Evolutionary conservation across 2,888 invertebrate species (phyloP).

Genomic region (Nineta flava): DNA sequence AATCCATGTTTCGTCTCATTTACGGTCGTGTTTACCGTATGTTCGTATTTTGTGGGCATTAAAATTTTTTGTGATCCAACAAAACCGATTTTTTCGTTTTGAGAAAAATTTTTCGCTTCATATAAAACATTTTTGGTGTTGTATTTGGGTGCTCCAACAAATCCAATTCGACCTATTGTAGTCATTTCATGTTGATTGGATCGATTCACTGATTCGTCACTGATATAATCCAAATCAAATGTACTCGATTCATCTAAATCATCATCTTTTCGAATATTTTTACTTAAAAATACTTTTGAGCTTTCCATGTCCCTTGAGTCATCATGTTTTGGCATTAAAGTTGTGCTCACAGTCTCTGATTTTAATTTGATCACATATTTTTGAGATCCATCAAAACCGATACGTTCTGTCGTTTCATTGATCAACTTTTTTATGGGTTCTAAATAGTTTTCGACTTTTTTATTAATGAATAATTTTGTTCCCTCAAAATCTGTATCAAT

Average conservation of each 20-base stretch:
- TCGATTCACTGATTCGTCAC: background rate
- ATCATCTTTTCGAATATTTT: background rate
- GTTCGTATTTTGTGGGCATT: no score
- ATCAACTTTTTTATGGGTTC: background rate
- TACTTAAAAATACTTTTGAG: background rate
- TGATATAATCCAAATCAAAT: background rate
- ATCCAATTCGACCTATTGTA: background rate
- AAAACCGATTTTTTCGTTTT: no score
- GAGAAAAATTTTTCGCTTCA: no score
- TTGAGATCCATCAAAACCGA: no score
- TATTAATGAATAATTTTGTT: background rate
- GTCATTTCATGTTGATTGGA: background rate
- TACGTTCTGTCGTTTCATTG: background rate
- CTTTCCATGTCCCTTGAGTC: background rate
- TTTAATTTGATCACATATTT: no score
- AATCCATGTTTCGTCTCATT: background rate
- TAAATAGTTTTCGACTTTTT: background rate
- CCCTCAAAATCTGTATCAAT: background rate
- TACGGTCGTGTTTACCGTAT: no score
- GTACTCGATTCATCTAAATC: background rate
- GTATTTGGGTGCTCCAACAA: background rate
- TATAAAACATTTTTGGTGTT: no score
- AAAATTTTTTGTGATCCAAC: no score
- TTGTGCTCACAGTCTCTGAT: no score
- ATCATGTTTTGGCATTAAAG: background rate